Evolutionary conservation across 2,113 vertebrate species (phyloP).

Genomic region (Cebus imitator): DNA sequence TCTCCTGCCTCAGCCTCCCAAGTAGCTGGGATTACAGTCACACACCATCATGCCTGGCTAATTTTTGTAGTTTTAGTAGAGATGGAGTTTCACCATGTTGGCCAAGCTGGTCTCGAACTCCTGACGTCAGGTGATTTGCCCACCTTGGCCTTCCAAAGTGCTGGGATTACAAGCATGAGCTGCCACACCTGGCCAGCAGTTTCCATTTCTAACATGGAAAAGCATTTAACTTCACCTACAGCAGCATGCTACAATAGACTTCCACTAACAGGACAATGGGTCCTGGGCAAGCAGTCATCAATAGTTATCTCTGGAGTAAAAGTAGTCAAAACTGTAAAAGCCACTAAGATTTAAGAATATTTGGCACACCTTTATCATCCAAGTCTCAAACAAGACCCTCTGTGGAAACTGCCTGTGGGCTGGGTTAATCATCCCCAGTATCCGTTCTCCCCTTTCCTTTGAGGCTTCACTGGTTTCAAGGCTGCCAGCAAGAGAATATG

Average conservation of each 20-base stretch:
- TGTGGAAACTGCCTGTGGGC: neutral
- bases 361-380: neutral
- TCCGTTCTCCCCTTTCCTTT: neutral
- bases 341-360: neutral
- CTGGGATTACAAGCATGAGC: too few species aligned
- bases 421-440: neutral
- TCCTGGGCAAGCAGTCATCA: neutral
- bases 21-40: too few species aligned
- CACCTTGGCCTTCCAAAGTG: too few species aligned
- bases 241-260: neutral
- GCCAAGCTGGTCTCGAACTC: too few species aligned
- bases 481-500: neutral
- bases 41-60: too few species aligned
- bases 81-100: too few species aligned
- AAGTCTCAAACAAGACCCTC: neutral
- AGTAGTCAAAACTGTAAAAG: neutral
- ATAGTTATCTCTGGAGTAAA: neutral
- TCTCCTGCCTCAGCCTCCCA: too few species aligned
- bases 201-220: constrained; percentile 34
- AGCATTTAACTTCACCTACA: neutral
- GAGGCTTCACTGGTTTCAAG: neutral
- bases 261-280: neutral
- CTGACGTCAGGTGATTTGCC: too few species aligned
- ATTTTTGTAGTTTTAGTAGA: too few species aligned
- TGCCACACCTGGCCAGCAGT: neutral